These are phyloP conservation scores for Actinemys pallida DNA, from an alignment of 2,113 vertebrate genomes.

Conservation along the genomic window DNA sequence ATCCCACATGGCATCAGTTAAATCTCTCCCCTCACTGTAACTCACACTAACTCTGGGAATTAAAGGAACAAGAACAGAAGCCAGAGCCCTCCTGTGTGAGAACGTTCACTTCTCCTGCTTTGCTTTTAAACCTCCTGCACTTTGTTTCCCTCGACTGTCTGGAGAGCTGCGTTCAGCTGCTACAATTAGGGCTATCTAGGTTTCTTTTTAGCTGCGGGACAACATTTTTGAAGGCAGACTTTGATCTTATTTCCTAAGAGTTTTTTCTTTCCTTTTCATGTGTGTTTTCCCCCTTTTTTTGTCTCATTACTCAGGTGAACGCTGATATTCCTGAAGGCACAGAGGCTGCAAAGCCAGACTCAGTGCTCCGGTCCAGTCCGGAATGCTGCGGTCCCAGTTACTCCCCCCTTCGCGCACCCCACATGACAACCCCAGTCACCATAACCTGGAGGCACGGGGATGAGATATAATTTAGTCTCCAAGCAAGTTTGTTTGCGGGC, in stretches of 20 bases:
- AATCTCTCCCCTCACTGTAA: not conserved
- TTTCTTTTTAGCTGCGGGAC: conserved; percentile 58
- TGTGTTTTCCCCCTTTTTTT: conserved; percentile 20
- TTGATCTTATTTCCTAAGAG: conserved; percentile 66
- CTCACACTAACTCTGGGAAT: not conserved
- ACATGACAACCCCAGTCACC: accelerated
- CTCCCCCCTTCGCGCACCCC: not conserved
- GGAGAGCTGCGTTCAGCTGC: accelerated
- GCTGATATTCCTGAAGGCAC: conserved; percentile 37
- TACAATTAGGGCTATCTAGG: conserved; percentile 2
- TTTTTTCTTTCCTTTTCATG: conserved; percentile 44
- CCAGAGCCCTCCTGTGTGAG: not conserved
- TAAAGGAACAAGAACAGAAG: not conserved
- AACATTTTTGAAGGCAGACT: conserved; percentile 49
- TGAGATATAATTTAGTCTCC: not conserved
- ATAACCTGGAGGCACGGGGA: not conserved
- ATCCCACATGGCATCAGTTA: not conserved
- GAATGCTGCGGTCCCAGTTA: not conserved
- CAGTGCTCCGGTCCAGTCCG: not conserved
- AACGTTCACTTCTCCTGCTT: not conserved
- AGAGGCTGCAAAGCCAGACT: not conserved
- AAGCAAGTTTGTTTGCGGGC: conserved; percentile 30
- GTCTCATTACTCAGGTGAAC: conserved; percentile 68
- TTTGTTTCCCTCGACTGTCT: accelerated
- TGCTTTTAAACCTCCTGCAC: accelerated